Percentiles rank a stretch among this genome's conserved stretches.
Evolutionary conservation across 53 echinoderm and acorn worm genomes (phyloP).

Genomic region (Astropecten irregularis): DNA sequence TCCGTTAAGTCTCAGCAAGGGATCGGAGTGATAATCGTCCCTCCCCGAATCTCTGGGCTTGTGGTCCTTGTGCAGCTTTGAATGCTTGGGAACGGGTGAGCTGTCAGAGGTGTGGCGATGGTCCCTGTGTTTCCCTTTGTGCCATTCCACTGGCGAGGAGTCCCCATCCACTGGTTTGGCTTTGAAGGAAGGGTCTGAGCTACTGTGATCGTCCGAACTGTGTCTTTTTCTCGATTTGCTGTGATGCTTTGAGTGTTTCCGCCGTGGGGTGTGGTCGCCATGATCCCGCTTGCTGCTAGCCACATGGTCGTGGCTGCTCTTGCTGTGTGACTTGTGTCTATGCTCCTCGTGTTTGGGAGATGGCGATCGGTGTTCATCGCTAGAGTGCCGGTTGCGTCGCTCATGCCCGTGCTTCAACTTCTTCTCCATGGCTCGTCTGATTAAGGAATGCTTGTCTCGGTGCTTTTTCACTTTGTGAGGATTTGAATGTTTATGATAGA

Average conservation of each 20-base stretch:
- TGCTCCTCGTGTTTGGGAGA: constrained; percentile 16
- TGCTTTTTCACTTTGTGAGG: not conserved
- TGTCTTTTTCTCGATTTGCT: constrained; percentile 30
- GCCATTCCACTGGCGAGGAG: not conserved
- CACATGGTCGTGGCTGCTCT: not conserved
- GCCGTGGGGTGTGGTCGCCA: not conserved
- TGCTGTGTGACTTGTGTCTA: not conserved
- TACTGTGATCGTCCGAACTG: constrained; percentile 34
- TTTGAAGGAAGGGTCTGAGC: not conserved
- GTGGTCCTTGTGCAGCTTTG: constrained; percentile 14
- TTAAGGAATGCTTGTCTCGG: constrained; percentile 3
- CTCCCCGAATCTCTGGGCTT: not conserved
- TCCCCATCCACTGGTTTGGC: not conserved
- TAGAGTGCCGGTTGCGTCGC: not conserved
- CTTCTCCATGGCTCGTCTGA: constrained; percentile 11
- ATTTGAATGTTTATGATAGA: constrained; percentile 5
- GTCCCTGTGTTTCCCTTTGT: not conserved
- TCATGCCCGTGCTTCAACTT: constrained; percentile 18
- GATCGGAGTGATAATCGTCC: not conserved
- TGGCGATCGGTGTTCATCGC: not conserved
- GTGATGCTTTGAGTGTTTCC: constrained; percentile 20
- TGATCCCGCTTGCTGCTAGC: not conserved
- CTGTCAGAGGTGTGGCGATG: constrained; percentile 64
- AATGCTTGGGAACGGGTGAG: constrained; percentile 5
- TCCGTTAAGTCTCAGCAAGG: not conserved